These are phyloP conservation scores for Zaprionus taronus DNA, from an alignment of 1,140 invertebrate species.

Conservation along the genomic window DNA sequence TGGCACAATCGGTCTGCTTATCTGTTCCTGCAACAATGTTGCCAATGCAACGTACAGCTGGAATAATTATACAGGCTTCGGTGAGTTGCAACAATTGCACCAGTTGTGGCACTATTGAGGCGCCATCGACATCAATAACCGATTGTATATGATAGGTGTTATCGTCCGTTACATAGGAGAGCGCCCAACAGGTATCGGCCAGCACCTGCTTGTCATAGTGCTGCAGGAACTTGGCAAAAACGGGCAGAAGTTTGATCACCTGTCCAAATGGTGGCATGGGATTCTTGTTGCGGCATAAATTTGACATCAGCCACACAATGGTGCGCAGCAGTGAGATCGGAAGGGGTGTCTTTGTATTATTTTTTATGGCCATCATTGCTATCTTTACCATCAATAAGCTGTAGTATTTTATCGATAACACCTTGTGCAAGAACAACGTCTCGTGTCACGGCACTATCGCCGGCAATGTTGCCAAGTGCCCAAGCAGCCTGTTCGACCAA, in stretches of 20 bases:
- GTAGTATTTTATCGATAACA: slow-evolving; percentile 88
- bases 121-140: slow-evolving; percentile 88
- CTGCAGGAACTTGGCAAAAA: slow-evolving; percentile 91
- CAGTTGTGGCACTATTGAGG: slow-evolving; percentile 89
- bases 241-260: slow-evolving; percentile 92
- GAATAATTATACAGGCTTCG: slow-evolving; percentile 92
- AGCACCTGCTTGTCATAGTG: slow-evolving; percentile 91
- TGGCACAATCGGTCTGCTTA: slow-evolving; percentile 94
- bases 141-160: slow-evolving; percentile 96
- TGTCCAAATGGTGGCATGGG: slow-evolving; percentile 91
- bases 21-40: slow-evolving; percentile 95
- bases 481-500: slow-evolving; percentile 98
- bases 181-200: slow-evolving; percentile 97
- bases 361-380: slow-evolving; percentile 49
- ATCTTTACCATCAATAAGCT: slow-evolving; percentile 85
- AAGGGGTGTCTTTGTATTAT: slow-evolving; percentile 72
- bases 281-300: slow-evolving; percentile 96
- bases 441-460: slow-evolving; percentile 91
- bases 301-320: slow-evolving; percentile 96
- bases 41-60: slow-evolving; percentile 93
- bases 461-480: slow-evolving; percentile 99
- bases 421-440: slow-evolving; percentile 90
- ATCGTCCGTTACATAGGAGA: slow-evolving; percentile 98
- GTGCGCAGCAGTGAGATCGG: slow-evolving; percentile 85
- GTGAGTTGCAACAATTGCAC: slow-evolving; percentile 90